phyloP scores from a whole-genome alignment of 2,888 invertebrate genomes.

The Apodemia duryi region DNA sequence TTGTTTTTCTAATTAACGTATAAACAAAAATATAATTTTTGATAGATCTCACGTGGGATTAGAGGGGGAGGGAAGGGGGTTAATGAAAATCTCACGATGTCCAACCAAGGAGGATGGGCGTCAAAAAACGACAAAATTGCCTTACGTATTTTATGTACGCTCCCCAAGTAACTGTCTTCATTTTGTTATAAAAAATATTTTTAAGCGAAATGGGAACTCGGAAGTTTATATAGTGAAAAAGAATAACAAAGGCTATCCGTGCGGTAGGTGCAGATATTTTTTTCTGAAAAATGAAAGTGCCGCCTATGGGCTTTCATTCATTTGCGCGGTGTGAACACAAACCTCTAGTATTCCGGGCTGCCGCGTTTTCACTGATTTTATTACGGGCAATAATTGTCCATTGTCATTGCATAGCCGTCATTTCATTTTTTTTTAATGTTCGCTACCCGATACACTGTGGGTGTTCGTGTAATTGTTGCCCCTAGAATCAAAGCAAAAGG shows the following conservation, averaged over 20 bases:
- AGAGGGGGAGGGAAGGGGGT: no score
- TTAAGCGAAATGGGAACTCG: slow-evolving; percentile 12
- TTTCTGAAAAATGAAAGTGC: slow-evolving; percentile 46
- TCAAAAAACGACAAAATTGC: no score
- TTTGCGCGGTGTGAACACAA: slow-evolving; percentile 47
- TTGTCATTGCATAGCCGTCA: slow-evolving; percentile 48
- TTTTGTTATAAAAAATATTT: not conserved
- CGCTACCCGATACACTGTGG: slow-evolving; percentile 58
- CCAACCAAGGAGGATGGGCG: no score
- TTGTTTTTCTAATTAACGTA: no score
- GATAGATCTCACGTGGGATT: no score
- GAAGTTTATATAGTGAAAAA: not conserved
- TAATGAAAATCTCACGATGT: no score
- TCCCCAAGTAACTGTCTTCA: no score
- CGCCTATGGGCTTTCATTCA: slow-evolving; percentile 44
- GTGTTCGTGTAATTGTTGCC: slow-evolving; percentile 38
- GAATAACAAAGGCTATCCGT: slow-evolving; percentile 17
- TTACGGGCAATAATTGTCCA: slow-evolving; percentile 47
- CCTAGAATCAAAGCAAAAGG: not conserved
- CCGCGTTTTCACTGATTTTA: slow-evolving; percentile 41
- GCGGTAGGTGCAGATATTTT: slow-evolving; percentile 18
- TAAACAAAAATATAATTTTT: no score
- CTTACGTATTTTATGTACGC: no score
- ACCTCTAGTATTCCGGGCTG: slow-evolving; percentile 27
- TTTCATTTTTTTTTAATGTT: slow-evolving; percentile 43